A percentile compares a stretch with the other conserved stretches of the same genome.
These are phyloP conservation scores for Xyrauchen texanus DNA, from an alignment of 2,113 vertebrate species.

Conservation along the genomic window DNA sequence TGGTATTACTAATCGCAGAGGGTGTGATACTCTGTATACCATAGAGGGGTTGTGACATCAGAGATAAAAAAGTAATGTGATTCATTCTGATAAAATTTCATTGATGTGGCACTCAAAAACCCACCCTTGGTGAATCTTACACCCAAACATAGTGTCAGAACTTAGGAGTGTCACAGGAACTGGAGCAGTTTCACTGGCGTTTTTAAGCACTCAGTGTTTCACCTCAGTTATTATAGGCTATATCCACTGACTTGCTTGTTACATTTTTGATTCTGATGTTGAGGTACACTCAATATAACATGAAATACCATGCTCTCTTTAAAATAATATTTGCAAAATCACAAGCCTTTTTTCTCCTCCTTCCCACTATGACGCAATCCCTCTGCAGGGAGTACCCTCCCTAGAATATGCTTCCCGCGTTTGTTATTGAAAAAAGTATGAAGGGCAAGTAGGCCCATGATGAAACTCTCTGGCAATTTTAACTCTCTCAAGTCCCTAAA, in stretches of 20 bases:
- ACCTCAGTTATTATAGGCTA: no score
- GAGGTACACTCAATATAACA: background rate
- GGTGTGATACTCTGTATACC: conserved; percentile 5
- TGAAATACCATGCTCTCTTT: background rate
- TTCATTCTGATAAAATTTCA: background rate
- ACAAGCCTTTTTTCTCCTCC: conserved; percentile 3
- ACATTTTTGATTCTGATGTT: background rate
- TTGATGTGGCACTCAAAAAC: no score
- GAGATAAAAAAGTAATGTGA: conserved; percentile 13
- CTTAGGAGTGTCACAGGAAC: background rate
- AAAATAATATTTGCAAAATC: conserved; percentile 41
- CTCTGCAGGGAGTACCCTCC: conserved; percentile 43
- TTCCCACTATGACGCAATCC: conserved; percentile 35
- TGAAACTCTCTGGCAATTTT: conserved; percentile 76
- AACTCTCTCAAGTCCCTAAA: conserved; percentile 60
- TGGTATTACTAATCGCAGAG: conserved; percentile 25
- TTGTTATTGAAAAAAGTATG: conserved; percentile 67
- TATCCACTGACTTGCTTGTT: no score
- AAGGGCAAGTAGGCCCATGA: conserved; percentile 71
- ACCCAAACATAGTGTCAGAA: background rate
- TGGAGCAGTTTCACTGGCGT: no score
- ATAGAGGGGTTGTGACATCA: conserved; percentile 35
- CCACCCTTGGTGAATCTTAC: background rate
- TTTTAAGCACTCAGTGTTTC: no score
- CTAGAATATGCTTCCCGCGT: conserved; percentile 39